Evolutionary conservation across 2,113 vertebrate species (phyloP).

Genomic region (Lasiurus cinereus): DNA sequence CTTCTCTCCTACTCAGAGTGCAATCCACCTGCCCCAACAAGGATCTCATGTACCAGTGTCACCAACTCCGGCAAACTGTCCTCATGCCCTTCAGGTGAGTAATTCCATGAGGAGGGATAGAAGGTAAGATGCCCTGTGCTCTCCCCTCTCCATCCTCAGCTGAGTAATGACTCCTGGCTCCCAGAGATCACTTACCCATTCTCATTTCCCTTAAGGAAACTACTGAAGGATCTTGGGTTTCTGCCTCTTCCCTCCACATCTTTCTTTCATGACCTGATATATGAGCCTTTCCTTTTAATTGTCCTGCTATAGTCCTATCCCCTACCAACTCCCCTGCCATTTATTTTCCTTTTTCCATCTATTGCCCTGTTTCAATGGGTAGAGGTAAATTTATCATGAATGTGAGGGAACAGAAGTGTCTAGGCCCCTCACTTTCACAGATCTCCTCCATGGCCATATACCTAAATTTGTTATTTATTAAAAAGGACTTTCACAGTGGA

Average conservation of each 20-base stretch:
- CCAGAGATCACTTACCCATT: neutral
- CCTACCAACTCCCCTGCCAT: neutral
- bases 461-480: neutral
- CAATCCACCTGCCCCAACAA: rapidly evolving
- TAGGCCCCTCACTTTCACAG: neutral
- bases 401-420: neutral
- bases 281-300: neutral
- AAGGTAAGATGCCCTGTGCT: neutral
- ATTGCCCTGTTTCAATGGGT: neutral
- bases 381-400: neutral
- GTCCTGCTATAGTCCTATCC: neutral
- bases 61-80: neutral
- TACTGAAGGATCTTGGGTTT: neutral
- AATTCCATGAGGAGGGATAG: neutral
- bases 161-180: neutral
- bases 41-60: neutral
- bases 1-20: conserved; percentile 14
- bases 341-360: neutral
- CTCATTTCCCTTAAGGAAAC: neutral
- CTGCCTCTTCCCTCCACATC: neutral
- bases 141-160: neutral
- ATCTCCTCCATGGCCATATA: neutral
- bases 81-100: conserved; percentile 54
- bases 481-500: neutral
- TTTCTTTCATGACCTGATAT: neutral